Evolutionary conservation across 1,140 invertebrate genomes (phyloP), one percentile per base, ranked within the genome.

Genomic region (Teleogryllus occipitalis): DNA sequence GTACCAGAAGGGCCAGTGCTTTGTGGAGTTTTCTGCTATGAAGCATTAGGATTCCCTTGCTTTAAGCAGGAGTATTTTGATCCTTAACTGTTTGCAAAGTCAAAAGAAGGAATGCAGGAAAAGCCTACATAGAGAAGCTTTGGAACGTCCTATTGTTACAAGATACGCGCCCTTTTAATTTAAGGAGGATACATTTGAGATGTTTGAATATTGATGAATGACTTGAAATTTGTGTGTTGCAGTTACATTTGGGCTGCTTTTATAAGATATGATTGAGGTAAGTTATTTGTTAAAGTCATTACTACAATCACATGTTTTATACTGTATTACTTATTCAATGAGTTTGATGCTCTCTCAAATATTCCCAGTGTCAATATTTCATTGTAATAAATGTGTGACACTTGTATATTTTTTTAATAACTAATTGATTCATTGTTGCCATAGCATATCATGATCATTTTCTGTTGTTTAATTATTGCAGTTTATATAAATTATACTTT

Each of bases 181-280:
- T 65, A 65, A 65, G 54, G 10, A 18, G 54, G 18, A 14, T 18
- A 14, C 10, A 14, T 65, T 65, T 65, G 54, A 65, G 54, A 65
- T 10, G 10, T 65, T 10, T 65, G 18, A 65, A 18, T 65, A 65
- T 10, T 18, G 10, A 18, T 65, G 18, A 65, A 18, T 65, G 54
- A 65, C 54, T 65, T 65, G 54, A 18, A 65, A 65, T 65, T 65
- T 65, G 54, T 65, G 18, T 65, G 54, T 65, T 65, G 54, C 54
- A 14, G 18, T 65, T 65, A 65, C 18, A 65, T 65, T 65, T 65
- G 18, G 18, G 54, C 54, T 10, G 54, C 54, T 65, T 65, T 65
- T 65, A 65, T 65, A 65, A 65, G 54, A 65, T 65, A 65, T 65
- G 54, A 65, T 65, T 65, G 54, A 65, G 54, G 54, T 65, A 65